Percentiles rank a stretch among this genome's conserved stretches.
These are phyloP conservation scores for Antrozous pallidus DNA, from an alignment of 2,797 vertebrate genomes.

Conservation along the genomic window DNA sequence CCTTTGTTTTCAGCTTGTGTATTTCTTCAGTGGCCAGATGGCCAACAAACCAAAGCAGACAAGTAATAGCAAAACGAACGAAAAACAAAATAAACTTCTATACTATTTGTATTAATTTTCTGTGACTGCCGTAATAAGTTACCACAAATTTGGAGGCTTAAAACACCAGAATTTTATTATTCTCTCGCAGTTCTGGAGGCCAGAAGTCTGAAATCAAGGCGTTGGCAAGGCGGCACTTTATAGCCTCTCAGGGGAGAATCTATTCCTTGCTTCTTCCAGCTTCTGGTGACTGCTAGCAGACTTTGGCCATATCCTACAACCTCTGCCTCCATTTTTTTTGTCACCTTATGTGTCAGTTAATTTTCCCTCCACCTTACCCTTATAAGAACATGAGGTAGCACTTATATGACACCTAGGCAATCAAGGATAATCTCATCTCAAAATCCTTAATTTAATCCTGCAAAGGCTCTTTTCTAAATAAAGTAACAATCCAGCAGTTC, in stretches of 20 bases:
- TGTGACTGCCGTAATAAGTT: conserved; percentile 11
- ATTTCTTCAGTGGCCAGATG: conserved; percentile 7
- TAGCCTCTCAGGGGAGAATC: not conserved
- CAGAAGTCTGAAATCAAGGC: not conserved
- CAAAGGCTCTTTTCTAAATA: not conserved
- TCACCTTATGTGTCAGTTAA: not conserved
- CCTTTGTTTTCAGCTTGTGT: not conserved
- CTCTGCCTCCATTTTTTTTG: not conserved
- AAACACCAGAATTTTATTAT: conserved; percentile 34
- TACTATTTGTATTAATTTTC: conserved; percentile 3
- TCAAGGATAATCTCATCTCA: not conserved
- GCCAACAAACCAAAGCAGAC: not conserved
- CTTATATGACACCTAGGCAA: not conserved
- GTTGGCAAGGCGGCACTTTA: not conserved
- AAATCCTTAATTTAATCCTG: not conserved
- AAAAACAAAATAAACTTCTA: not conserved
- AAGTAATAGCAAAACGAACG: not conserved
- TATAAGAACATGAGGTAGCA: not conserved
- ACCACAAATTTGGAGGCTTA: not conserved
- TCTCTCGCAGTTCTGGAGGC: not conserved
- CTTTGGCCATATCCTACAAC: not conserved
- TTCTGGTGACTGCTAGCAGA: not conserved
- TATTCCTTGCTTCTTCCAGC: not conserved
- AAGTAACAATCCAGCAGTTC: not conserved
- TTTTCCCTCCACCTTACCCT: not conserved